A percentile compares a stretch with the other conserved stretches of the same genome.
phyloP scores from a whole-genome alignment of 2,888 invertebrate genomes.

The Andrena hattorfiana region DNA sequence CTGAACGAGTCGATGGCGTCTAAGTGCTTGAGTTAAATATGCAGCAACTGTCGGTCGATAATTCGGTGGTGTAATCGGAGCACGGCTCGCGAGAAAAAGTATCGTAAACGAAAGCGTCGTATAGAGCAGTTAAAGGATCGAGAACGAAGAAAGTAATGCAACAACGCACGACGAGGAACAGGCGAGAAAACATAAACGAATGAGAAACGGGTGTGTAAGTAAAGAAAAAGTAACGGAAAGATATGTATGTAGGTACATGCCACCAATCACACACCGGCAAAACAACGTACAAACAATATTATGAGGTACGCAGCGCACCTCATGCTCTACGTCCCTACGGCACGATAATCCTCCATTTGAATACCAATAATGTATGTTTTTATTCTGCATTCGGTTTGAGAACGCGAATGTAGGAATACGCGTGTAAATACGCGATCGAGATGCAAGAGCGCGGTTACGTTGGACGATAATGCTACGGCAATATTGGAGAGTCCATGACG shows the following conservation, averaged over 20 bases:
- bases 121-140: not conserved
- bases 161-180: not conserved
- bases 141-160: conserved; percentile 4
- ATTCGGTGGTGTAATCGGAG: not conserved
- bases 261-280: conserved; percentile 75
- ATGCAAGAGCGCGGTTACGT: conserved; percentile 67
- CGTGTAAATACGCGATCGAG: conserved; percentile 58
- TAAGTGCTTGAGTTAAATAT: too few species aligned
- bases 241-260: conserved; percentile 68
- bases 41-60: not conserved
- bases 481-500: conserved; percentile 81
- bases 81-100: not conserved
- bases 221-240: conserved; percentile 65
- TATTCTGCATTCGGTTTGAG: conserved; percentile 51
- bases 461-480: conserved; percentile 74
- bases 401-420: conserved; percentile 51
- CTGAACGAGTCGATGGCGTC: too few species aligned
- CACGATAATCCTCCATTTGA: conserved; percentile 83
- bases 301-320: conserved; percentile 73
- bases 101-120: conserved; percentile 20
- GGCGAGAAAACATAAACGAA: not conserved
- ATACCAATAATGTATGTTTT: conserved; percentile 83
- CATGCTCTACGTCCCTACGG: conserved; percentile 75
- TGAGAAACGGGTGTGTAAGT: conserved; percentile 25
- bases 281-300: conserved; percentile 76